Percentiles rank a stretch among this genome's conserved stretches.
phyloP scores from a whole-genome alignment of 2,113 vertebrate species.

The Chlorocebus sabaeus region DNA sequence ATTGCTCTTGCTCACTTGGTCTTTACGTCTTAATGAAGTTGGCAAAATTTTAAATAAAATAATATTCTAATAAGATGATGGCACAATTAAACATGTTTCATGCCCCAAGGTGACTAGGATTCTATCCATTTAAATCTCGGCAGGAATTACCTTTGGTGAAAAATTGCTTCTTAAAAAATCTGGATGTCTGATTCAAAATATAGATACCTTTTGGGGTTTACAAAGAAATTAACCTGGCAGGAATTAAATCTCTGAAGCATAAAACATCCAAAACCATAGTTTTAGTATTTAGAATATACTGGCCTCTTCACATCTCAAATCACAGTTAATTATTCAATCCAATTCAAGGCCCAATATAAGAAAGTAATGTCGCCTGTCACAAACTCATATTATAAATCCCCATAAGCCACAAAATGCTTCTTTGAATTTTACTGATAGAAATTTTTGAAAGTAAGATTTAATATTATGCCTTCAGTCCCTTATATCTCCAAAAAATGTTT shows the following conservation, averaged over 20 bases:
- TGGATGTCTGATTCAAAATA: constrained; percentile 28
- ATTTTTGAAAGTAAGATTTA: neutral
- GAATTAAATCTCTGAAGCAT: constrained; percentile 21
- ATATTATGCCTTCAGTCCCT: neutral
- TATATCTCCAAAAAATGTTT: neutral
- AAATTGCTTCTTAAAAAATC: neutral
- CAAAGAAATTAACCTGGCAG: constrained; percentile 1
- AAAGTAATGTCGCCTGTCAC: neutral
- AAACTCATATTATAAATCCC: neutral
- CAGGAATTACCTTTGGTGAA: neutral
- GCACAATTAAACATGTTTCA: constrained; percentile 34
- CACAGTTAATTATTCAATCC: constrained; percentile 2
- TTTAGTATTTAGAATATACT: neutral
- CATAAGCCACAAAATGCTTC: neutral
- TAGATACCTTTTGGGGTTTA: neutral
- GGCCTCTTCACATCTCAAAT: neutral
- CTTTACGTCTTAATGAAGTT: constrained; percentile 48
- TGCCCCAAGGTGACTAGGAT: neutral
- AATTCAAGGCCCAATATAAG: neutral
- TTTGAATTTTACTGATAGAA: neutral
- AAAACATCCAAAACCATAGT: neutral
- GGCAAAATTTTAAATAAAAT: constrained; percentile 53
- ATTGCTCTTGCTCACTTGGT: neutral
- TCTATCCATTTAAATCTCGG: constrained; percentile 35
- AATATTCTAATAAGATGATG: constrained; percentile 37